A percentile compares a stretch with the other conserved stretches of the same genome.
phyloP scores from a whole-genome alignment of 1,140 invertebrate genomes.

The Dysdera silvatica region DNA sequence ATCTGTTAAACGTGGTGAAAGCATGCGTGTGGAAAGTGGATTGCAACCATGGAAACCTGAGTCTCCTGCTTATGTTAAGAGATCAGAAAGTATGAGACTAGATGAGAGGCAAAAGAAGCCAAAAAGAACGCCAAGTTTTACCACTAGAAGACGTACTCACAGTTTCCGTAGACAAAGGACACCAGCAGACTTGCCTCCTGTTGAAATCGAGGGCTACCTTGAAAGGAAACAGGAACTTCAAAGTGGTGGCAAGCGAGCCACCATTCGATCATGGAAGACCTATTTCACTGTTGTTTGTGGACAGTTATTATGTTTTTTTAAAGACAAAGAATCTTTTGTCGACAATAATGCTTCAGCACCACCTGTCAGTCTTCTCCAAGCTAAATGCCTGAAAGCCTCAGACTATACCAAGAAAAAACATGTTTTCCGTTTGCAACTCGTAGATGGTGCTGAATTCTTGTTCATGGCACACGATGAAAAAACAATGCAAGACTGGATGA shows the following conservation, averaged over 20 bases:
- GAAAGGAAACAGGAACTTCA: slow-evolving; percentile 93
- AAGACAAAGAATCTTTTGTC: slow-evolving; percentile 83
- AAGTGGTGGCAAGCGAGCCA: slow-evolving; percentile 83
- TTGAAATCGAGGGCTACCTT: slow-evolving; percentile 81
- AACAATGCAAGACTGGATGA: slow-evolving; percentile 85
- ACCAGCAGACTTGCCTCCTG: slow-evolving; percentile 68
- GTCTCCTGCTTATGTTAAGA: slow-evolving; percentile 28
- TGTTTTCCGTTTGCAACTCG: slow-evolving; percentile 77
- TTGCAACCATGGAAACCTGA: slow-evolving; percentile 19
- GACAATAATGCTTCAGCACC: slow-evolving; percentile 75
- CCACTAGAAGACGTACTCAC: slow-evolving; percentile 71
- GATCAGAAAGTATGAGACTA: slow-evolving; percentile 37
- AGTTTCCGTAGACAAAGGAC: slow-evolving; percentile 60
- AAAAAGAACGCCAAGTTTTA: slow-evolving; percentile 89
- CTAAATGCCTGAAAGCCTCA: slow-evolving; percentile 69
- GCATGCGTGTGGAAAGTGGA: slow-evolving; percentile 64
- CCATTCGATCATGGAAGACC: slow-evolving; percentile 88
- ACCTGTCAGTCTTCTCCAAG: slow-evolving; percentile 81
- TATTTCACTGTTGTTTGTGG: slow-evolving; percentile 93
- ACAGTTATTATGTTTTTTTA: slow-evolving; percentile 95
- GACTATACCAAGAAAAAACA: slow-evolving; percentile 94
- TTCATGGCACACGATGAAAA: slow-evolving; percentile 66
- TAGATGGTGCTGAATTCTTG: slow-evolving; percentile 87
- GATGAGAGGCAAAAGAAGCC: slow-evolving; percentile 47
- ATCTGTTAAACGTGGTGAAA: slow-evolving; percentile 67